A percentile compares a stretch with the other conserved stretches of the same genome.
phyloP scores from a whole-genome alignment of 2,797 vertebrate genomes.

The Paramormyrops hopkinsi region DNA sequence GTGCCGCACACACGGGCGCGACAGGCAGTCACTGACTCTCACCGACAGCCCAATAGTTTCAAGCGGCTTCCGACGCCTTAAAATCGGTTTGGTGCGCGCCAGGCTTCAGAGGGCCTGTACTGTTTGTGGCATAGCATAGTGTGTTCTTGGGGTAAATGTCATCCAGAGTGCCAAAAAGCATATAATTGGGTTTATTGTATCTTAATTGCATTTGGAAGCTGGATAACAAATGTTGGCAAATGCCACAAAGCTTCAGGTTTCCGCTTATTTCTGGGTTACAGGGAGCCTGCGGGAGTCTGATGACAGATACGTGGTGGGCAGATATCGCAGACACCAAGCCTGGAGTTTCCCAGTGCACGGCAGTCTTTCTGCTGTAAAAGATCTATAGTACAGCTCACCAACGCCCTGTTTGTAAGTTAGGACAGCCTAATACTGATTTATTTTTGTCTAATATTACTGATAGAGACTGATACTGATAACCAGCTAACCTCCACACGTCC shows the following conservation, averaged over 20 bases:
- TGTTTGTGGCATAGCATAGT: not conserved
- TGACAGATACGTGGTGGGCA: not conserved
- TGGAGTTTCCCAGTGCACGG: not conserved
- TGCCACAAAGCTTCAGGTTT: slow-evolving; percentile 19
- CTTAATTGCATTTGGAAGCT: slow-evolving; percentile 22
- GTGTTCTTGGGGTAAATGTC: not conserved
- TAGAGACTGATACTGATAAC: not conserved
- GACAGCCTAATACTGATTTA: not conserved
- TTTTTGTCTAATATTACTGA: not conserved
- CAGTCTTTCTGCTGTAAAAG: not conserved
- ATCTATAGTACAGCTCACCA: not conserved
- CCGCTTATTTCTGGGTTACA: not conserved
- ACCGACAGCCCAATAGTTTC: not conserved
- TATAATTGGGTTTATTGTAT: slow-evolving; percentile 19
- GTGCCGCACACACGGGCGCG: not conserved
- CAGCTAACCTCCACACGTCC: not conserved
- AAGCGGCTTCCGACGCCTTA: not conserved
- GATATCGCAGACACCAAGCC: not conserved
- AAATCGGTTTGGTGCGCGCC: not conserved
- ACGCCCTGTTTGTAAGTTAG: not conserved
- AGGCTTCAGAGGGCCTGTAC: not conserved
- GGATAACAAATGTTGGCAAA: not conserved
- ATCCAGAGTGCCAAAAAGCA: not conserved
- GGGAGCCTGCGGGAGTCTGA: not conserved
- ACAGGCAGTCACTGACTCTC: not conserved